Conservation (phyloP, 2,888 invertebrate genomes). For the Amblyjoppa fuscipennis region DNA sequence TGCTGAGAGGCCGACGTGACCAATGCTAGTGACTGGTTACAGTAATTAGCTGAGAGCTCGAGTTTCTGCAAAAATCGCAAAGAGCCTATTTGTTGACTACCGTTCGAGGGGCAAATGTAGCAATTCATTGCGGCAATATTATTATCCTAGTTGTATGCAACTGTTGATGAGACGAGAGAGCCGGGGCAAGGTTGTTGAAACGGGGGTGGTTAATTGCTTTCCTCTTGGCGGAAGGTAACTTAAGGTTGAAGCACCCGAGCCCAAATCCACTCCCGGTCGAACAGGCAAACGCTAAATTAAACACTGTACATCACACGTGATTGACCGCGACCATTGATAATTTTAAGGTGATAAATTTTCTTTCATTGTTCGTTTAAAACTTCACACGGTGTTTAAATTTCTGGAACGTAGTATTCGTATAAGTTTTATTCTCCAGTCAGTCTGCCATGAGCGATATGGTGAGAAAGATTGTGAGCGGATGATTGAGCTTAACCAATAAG, state of each 20-base stretch:
- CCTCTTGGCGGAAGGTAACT: constrained; percentile 38
- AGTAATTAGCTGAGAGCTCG: constrained; percentile 12
- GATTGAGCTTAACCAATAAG: constrained; percentile 60
- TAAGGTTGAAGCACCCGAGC: constrained; percentile 8
- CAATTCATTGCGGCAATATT: constrained; percentile 82
- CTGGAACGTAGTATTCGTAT: constrained; percentile 50
- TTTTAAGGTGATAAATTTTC: constrained; percentile 46
- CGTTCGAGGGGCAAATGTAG: constrained; percentile 70
- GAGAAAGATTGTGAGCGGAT: constrained; percentile 37
- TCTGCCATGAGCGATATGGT: constrained; percentile 34
- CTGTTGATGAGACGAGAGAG: constrained; percentile 69
- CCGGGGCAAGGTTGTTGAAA: constrained; percentile 7
- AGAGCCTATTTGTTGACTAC: constrained; percentile 70
- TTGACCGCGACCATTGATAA: constrained; percentile 40
- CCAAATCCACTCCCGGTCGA: constrained; percentile 11
- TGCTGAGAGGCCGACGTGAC: constrained; percentile 5
- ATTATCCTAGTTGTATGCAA: constrained; percentile 80
- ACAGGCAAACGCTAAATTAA: constrained; percentile 18
- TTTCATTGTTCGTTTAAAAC: constrained; percentile 45
- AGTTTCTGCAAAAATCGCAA: constrained; percentile 58
- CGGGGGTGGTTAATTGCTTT: too few relatives aligned
- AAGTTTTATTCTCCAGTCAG: constrained; percentile 55
- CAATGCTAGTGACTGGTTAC: not conserved
- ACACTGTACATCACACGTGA: constrained; percentile 48
- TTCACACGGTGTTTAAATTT: constrained; percentile 45